phyloP scores from a whole-genome alignment of 2,888 invertebrate species.

The Operophtera brumata region DNA sequence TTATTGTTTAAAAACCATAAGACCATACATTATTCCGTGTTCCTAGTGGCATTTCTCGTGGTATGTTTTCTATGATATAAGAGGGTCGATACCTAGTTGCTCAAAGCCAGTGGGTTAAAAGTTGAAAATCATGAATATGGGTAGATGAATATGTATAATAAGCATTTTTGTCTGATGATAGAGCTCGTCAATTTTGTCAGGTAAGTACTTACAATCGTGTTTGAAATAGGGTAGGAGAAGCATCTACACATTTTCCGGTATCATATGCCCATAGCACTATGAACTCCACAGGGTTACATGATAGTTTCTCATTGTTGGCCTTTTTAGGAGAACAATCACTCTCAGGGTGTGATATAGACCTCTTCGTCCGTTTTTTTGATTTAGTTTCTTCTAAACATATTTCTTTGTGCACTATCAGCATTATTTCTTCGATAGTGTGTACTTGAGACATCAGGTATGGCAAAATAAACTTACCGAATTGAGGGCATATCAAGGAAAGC shows the following conservation, averaged over 20 bases:
- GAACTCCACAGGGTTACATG: slow-evolving; percentile 45
- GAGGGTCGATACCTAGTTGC: no score
- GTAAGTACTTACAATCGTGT: slow-evolving; percentile 64
- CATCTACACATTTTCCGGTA: slow-evolving; percentile 91
- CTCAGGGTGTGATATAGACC: slow-evolving; percentile 27
- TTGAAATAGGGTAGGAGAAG: slow-evolving; percentile 83
- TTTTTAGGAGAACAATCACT: slow-evolving; percentile 15
- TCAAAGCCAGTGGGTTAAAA: no score
- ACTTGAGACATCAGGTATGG: slow-evolving; percentile 76
- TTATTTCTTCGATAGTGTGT: slow-evolving; percentile 60
- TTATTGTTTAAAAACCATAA: no score
- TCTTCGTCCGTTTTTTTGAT: slow-evolving; percentile 48
- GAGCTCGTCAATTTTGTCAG: background rate
- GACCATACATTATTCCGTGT: no score
- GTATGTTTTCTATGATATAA: no score
- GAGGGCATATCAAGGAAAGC: slow-evolving; percentile 66
- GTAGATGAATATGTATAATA: no score
- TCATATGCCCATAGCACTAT: slow-evolving; percentile 81
- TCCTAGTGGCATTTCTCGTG: no score
- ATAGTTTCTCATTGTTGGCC: background rate
- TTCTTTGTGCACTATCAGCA: slow-evolving; percentile 54
- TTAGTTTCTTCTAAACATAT: slow-evolving; percentile 39
- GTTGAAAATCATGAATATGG: no score
- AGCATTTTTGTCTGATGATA: no score
- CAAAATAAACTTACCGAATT: slow-evolving; percentile 75